Percentiles rank a stretch among this genome's conserved stretches.
Evolutionary conservation across 2,113 vertebrate species (phyloP).

Genomic region (Dicerorhinus sumatrensis): DNA sequence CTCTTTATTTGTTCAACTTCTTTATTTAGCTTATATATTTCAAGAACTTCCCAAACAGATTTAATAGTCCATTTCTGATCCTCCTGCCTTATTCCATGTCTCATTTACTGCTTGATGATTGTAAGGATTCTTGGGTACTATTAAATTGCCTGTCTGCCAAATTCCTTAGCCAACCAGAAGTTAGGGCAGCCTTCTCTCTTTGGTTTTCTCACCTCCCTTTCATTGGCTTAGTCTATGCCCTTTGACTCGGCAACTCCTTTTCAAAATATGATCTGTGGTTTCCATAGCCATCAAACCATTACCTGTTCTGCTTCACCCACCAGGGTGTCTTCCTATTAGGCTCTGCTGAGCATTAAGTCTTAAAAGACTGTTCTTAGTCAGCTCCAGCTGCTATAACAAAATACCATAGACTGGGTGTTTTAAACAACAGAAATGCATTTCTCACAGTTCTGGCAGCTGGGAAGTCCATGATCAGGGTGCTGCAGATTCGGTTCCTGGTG

Average conservation of each 20-base stretch:
- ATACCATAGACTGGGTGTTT: background rate
- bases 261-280: background rate
- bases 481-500: background rate
- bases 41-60: background rate
- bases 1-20: background rate
- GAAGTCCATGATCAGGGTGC: background rate
- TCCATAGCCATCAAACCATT: background rate
- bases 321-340: background rate
- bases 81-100: background rate
- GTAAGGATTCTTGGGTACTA: background rate
- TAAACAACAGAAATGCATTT: background rate
- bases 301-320: background rate
- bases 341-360: background rate
- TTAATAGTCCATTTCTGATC: background rate
- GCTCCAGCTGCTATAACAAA: background rate
- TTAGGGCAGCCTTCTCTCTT: background rate
- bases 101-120: background rate
- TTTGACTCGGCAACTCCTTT: background rate
- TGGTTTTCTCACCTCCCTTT: background rate
- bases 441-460: background rate
- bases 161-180: background rate
- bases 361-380: background rate
- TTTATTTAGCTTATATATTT: background rate
- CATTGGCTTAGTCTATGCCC: background rate
- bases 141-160: background rate